Base-by-base conservation (phyloP, 2,113 vertebrate species). In the Hippoglossus stenolepis region DNA sequence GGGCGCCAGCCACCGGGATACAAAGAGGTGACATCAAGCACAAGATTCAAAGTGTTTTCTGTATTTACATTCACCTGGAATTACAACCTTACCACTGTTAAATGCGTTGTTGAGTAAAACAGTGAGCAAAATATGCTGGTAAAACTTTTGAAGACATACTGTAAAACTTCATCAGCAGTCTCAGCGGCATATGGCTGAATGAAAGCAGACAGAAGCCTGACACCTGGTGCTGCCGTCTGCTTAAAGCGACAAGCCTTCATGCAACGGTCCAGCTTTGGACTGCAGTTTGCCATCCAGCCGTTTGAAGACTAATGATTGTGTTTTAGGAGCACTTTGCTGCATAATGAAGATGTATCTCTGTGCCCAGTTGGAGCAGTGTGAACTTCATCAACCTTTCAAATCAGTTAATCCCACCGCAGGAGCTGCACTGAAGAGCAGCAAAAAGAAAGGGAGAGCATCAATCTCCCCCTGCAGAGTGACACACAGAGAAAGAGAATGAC, bases 271-370 rank as follows among this genome's bases (percentile, higher is more conserved):
- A n/a, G 58, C 65, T 53, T 17, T 26, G 76, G 66, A 76, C 61
- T 13, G 64, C 62, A 14, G 78, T 53, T 69, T 80, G 47, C 72
- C 60, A 75, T 83, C 70, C 76, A 75, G 59, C 20, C 18, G 53
- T 79, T 82, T 85, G 79, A 88, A 85, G 87, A 89, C 79, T 79
- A 86, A 92, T 87, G 85, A 90, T 89, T 79, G 92, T 90, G 83
- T 87, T 87, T 80, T 62, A 85, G 73, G 59, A 79, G 82, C 79
- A 69, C 82, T 91, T 86, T 86, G 66, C 58, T 13, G 70, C 65
- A 77, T 90, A 93, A 93, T 92, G 77, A 92, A 94, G 88, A 93
- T 67, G 65, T 86, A 93, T 90, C 82, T 78, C 61, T 14, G 20
- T 67, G 76, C 69, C 73, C 84, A 47, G 80, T 72, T 79, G 74